phyloP scores from a whole-genome alignment of 2,797 vertebrate species.

The Lacerta viridis region DNA sequence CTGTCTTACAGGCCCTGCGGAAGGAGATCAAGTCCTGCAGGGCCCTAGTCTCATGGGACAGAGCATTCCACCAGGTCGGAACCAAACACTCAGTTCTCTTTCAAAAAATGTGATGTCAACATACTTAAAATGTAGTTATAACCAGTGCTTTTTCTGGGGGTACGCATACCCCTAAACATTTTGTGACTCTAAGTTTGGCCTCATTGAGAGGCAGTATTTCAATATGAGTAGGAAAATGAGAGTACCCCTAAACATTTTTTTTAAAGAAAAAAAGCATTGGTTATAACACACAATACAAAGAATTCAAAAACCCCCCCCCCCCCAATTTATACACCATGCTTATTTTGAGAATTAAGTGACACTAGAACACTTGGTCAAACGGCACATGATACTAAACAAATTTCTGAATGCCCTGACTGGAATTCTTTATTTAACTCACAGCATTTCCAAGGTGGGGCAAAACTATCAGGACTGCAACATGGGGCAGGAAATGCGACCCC shows the following conservation, averaged over 20 bases:
- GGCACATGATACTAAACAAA: background rate
- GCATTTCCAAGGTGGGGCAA: background rate
- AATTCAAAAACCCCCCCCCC: too few relatives aligned
- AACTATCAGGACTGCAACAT: background rate
- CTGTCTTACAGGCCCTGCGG: too few relatives aligned
- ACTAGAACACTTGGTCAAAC: background rate
- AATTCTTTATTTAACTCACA: background rate
- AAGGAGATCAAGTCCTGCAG: too few relatives aligned
- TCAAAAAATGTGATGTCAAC: background rate
- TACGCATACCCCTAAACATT: too few relatives aligned
- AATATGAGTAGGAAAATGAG: too few relatives aligned
- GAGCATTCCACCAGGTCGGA: too few relatives aligned
- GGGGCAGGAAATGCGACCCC: background rate
- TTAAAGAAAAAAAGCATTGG: background rate
- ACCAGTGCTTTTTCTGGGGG: too few relatives aligned
- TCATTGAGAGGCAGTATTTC: too few relatives aligned
- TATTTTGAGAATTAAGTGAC: background rate
- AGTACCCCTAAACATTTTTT: too few relatives aligned
- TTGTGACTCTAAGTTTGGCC: too few relatives aligned
- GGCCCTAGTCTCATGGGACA: too few relatives aligned
- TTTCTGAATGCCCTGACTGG: background rate
- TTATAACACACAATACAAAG: background rate
- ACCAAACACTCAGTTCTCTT: background rate
- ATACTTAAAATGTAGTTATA: background rate
- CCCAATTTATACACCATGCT: background rate